Evolutionary conservation across 2,797 vertebrate genomes (phyloP).

Genomic region (Spondyliosoma cantharus): DNA sequence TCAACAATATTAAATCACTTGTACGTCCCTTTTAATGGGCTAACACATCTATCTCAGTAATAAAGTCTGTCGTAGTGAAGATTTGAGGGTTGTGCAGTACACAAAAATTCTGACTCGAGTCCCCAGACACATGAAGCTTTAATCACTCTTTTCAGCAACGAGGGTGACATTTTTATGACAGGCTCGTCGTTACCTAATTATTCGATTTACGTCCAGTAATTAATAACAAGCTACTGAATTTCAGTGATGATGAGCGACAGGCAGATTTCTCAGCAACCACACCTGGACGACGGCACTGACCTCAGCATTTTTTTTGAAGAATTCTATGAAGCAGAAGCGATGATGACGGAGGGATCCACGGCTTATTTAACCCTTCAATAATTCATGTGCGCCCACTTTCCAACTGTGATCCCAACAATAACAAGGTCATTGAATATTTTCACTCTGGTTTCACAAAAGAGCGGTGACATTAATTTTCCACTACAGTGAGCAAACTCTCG

Average conservation of each 20-base stretch:
- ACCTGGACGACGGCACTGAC: background rate
- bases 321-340: background rate
- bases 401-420: constrained; percentile 6
- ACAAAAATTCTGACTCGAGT: constrained; percentile 28
- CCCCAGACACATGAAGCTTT: constrained; percentile 51
- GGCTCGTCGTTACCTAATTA: constrained; percentile 73
- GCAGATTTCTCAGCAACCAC: background rate
- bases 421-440: constrained; percentile 33
- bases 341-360: background rate
- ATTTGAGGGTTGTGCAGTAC: background rate
- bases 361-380: constrained; percentile 35
- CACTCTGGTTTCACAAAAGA: constrained; percentile 23
- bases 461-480: constrained; percentile 53
- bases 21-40: background rate
- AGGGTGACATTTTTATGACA: constrained; percentile 67
- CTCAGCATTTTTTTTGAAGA: background rate
- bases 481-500: constrained; percentile 20
- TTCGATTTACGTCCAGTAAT: constrained; percentile 64
- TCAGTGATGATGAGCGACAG: constrained; percentile 23
- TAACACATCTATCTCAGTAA: constrained; percentile 13
- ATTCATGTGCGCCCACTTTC: constrained; percentile 19
- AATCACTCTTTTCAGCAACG: constrained; percentile 64
- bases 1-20: background rate
- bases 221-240: constrained; percentile 53
- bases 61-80: background rate